Conservation (phyloP, 2,888 invertebrate genomes). For the Hypselothyrea guttata region DNA sequence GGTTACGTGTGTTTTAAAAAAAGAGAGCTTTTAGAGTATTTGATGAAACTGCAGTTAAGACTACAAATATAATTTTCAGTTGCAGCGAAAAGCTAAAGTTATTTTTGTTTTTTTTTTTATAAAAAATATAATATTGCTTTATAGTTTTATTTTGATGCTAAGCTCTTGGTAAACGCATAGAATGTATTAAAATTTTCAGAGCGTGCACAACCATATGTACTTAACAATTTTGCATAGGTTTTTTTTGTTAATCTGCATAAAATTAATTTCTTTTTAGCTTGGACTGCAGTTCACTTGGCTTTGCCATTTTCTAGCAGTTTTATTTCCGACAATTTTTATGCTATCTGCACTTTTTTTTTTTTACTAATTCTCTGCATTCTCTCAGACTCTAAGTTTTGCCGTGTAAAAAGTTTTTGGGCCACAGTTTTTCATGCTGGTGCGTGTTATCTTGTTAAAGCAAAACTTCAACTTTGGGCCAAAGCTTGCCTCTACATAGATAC, state of each 20-base stretch:
- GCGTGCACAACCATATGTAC: too few relatives aligned
- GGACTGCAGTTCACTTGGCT: conserved; percentile 1
- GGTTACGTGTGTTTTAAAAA: too few relatives aligned
- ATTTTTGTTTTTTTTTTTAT: too few relatives aligned
- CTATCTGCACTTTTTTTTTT: conserved; percentile 1
- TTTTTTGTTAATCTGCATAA: not conserved
- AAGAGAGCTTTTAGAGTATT: too few relatives aligned
- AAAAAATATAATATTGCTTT: too few relatives aligned
- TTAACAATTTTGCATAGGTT: not conserved
- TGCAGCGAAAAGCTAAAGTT: too few relatives aligned
- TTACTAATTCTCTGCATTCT: conserved; percentile 9
- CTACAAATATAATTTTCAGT: too few relatives aligned
- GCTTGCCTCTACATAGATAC: conserved; percentile 59
- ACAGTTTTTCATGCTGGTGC: conserved; percentile 75
- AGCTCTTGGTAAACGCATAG: too few relatives aligned
- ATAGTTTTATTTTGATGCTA: too few relatives aligned
- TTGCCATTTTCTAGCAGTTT: not conserved
- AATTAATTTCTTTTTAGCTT: conserved; percentile 14
- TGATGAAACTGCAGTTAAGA: too few relatives aligned
- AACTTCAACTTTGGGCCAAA: conserved; percentile 68
- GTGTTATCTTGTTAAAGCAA: conserved; percentile 76
- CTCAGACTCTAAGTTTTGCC: conserved; percentile 16
- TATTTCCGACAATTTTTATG: conserved; percentile 9
- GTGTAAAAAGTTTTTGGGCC: conserved; percentile 64
- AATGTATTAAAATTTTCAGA: too few relatives aligned